phyloP scores from a whole-genome alignment of 64 coral and sea anemone genomes.

The Cladopsammia gracilis region DNA sequence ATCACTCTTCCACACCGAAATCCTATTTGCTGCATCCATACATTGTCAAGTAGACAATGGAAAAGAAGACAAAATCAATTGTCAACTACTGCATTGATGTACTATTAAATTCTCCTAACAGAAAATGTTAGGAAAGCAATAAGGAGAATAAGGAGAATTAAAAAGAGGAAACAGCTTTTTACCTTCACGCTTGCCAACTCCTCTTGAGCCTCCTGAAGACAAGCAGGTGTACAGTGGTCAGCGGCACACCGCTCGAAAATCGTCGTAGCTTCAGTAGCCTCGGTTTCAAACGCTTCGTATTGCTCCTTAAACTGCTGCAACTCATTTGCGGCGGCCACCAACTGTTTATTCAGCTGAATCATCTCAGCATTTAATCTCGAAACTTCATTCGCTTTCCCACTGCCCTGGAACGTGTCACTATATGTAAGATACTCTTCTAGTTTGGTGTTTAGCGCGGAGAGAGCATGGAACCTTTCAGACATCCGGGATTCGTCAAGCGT shows the following conservation, averaged over 20 bases:
- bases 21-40: too few species aligned
- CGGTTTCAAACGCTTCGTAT: slow-evolving; percentile 48
- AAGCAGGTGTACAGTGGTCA: neutral
- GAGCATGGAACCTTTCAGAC: neutral
- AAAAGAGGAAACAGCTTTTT: neutral
- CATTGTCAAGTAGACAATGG: too few species aligned
- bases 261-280: slow-evolving; percentile 3
- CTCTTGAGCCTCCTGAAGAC: slow-evolving; percentile 56
- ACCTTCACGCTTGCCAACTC: slow-evolving; percentile 62
- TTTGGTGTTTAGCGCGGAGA: slow-evolving; percentile 32
- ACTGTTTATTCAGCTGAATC: slow-evolving; percentile 11
- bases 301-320: slow-evolving; percentile 40
- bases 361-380: slow-evolving; percentile 44
- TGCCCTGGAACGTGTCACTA: slow-evolving; percentile 35
- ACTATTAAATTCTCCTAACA: too few species aligned
- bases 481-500: slow-evolving; percentile 13
- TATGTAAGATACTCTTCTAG: slow-evolving; percentile 58
- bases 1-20: too few species aligned
- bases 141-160: too few species aligned
- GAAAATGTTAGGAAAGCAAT: too few species aligned
- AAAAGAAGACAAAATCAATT: too few species aligned
- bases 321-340: slow-evolving; percentile 15
- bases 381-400: neutral
- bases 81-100: too few species aligned
- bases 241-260: slow-evolving; percentile 39